Percentiles rank a stretch among this genome's conserved stretches.
These are phyloP conservation scores for Nanorana parkeri DNA, from an alignment of 2,113 vertebrate species.

Conservation along the genomic window DNA sequence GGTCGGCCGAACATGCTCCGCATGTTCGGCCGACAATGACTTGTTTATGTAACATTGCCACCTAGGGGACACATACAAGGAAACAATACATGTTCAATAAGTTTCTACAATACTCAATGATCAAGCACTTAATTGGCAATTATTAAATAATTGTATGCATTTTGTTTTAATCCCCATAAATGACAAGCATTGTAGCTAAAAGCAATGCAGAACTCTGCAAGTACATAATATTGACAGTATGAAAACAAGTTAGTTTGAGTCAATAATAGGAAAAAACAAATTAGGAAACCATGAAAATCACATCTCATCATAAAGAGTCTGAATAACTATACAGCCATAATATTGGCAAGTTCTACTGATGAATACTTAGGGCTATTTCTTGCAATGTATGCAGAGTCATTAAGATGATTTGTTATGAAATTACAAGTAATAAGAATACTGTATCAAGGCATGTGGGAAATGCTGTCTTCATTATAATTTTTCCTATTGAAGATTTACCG, in stretches of 20 bases:
- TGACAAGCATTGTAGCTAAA: neutral
- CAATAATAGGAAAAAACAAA: neutral
- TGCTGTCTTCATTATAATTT: neutral
- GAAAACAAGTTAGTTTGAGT: neutral
- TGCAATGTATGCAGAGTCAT: neutral
- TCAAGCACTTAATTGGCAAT: constrained; percentile 7
- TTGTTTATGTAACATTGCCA: constrained; percentile 47
- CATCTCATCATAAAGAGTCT: constrained; percentile 3
- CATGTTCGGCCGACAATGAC: no score
- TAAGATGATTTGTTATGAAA: constrained; percentile 8
- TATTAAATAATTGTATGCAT: neutral
- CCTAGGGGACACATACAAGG: constrained; percentile 2
- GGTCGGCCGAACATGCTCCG: no score
- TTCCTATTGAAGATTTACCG: neutral
- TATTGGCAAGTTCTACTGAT: neutral
- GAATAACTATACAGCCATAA: neutral
- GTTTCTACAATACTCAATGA: neutral
- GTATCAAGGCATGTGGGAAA: neutral
- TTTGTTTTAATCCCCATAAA: neutral
- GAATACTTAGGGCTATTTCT: neutral
- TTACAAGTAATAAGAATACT: neutral
- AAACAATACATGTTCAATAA: neutral
- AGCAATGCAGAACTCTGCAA: neutral
- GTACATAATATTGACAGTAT: neutral
- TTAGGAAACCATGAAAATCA: neutral